These are phyloP conservation scores for Riptortus pedestris DNA, from an alignment of 1,140 invertebrate genomes.

Conservation along the genomic window DNA sequence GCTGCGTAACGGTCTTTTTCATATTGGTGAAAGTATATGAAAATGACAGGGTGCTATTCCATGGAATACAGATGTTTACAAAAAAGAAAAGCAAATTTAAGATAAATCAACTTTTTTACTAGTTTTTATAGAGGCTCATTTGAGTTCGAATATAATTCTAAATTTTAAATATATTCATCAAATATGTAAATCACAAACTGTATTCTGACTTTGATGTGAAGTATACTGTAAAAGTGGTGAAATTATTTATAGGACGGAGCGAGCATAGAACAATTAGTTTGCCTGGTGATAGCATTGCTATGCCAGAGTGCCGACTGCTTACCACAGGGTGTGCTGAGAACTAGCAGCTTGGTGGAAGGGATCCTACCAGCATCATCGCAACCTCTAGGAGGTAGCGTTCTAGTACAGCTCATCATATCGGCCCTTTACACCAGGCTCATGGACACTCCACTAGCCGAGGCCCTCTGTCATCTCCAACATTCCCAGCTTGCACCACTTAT, in stretches of 20 bases:
- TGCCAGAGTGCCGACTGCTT: conserved; percentile 52
- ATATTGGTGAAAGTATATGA: too few relatives aligned
- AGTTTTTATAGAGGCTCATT: too few relatives aligned
- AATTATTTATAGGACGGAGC: conserved; percentile 29
- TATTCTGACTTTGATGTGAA: too few relatives aligned
- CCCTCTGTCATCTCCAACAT: conserved; percentile 59
- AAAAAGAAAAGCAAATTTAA: too few relatives aligned
- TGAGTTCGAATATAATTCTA: too few relatives aligned
- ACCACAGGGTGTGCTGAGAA: conserved; percentile 44
- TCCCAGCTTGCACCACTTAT: conserved; percentile 60
- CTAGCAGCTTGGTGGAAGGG: conserved; percentile 47
- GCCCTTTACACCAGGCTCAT: conserved; percentile 37
- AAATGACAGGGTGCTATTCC: too few relatives aligned
- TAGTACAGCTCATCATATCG: conserved; percentile 46
- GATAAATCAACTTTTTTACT: too few relatives aligned
- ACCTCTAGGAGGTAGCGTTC: conserved; percentile 51
- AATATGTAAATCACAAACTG: too few relatives aligned
- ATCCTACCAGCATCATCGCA: conserved; percentile 52
- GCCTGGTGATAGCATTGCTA: conserved; percentile 55
- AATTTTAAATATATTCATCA: too few relatives aligned
- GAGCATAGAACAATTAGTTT: conserved; percentile 40
- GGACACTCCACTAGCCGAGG: conserved; percentile 47
- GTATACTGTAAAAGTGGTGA: too few relatives aligned
- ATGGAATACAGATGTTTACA: too few relatives aligned
- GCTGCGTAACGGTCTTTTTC: too few relatives aligned